Evolutionary conservation across 2,888 invertebrate species (phyloP).

Genomic region (Smittia sp.): DNA sequence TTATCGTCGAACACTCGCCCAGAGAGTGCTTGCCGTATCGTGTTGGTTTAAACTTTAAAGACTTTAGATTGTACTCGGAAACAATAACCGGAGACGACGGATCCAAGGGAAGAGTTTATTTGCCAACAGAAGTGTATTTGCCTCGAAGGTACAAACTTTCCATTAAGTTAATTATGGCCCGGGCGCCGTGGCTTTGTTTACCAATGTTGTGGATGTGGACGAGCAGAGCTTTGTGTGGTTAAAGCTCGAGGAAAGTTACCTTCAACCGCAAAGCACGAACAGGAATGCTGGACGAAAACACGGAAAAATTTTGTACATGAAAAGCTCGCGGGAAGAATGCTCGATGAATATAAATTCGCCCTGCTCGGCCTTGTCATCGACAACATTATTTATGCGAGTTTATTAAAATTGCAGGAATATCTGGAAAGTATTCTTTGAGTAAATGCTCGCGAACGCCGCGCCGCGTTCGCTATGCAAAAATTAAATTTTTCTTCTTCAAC

Average conservation of each 20-base stretch:
- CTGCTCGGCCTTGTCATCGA: not conserved
- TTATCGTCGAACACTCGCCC: not conserved
- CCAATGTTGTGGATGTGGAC: not conserved
- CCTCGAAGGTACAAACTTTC: not conserved
- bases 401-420: not conserved
- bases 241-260: not conserved
- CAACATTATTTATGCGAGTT: not conserved
- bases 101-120: not conserved
- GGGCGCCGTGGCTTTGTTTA: not conserved
- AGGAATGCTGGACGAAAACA: not conserved
- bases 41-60: not conserved
- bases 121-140: not conserved
- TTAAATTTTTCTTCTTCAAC: not conserved
- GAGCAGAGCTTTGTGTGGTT: not conserved
- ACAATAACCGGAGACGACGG: not conserved
- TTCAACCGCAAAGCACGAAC: not conserved
- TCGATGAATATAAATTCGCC: not conserved
- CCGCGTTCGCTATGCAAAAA: conserved; percentile 7
- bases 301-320: not conserved
- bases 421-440: no score
- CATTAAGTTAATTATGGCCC: conserved; percentile 15
- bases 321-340: not conserved
- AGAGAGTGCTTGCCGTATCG: not conserved
- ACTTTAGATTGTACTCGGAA: not conserved
- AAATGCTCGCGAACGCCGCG: not conserved